Evolutionary conservation across 2,113 vertebrate species (phyloP), one percentile per base, ranked within the genome.

Genomic region (Propithecus coquereli): DNA sequence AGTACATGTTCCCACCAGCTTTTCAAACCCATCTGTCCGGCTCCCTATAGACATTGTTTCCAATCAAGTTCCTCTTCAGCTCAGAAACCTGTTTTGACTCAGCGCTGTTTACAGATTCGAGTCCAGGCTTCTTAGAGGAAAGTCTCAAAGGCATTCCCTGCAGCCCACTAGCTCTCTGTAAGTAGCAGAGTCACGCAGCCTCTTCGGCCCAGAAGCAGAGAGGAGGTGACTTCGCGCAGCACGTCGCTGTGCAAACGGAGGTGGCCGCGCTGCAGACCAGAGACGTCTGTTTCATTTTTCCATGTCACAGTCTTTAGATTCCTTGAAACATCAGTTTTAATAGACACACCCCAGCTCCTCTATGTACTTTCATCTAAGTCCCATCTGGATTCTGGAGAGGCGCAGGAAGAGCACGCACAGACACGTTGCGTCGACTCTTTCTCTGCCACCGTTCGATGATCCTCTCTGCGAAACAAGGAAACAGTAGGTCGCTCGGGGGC

Each of bases 161-260:
- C 40, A 14, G 8, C 37, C 13, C 12, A 9, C 37, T 3, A 30
- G 11, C n/a, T 13, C 6, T 77, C 82, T 61, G n/a, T 34, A 30
- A 14, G 25, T 0, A 6, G 68, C 25, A 81, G 13, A 16, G 34
- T 34, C 14, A 1, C 0, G 17, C 8, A 18, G 20, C 34, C 74
- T 16, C 8, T 61, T 18, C 9, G 63, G 43, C 47, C 18, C 47
- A 37, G 70, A 88, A 54, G 34, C 27, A 43, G 22, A 61, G 23
- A 0, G 1, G 25, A 65, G 84, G n/a, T 20, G 20, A 30, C 57
- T n/a, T 66, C 1, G n/a, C 23, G 12, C 0, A 34, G 16, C 12
- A 5, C 3, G 5, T 14, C 23, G 77, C 66, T 10, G 27, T 25
- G 40, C 47, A 1, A 23, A 8, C 0, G 27, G 40, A 43, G 6